Percentiles rank a stretch among this genome's conserved stretches.
Evolutionary conservation across 2,797 vertebrate genomes (phyloP).

Genomic region (Pantherophis alleghaniensis): DNA sequence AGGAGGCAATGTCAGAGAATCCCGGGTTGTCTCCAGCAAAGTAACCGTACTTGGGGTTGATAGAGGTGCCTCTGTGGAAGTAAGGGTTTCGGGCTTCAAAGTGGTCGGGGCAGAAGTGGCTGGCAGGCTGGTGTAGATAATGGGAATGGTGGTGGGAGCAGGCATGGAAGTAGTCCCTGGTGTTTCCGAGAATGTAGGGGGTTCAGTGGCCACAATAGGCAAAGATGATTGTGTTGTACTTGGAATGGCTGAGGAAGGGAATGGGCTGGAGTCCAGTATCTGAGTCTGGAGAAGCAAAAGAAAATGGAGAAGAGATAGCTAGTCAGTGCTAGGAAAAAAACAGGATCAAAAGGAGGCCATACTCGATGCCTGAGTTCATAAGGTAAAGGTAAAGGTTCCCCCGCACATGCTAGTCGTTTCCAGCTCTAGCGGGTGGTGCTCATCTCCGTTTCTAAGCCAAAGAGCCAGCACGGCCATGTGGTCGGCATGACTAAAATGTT

Average conservation of each 20-base stretch:
- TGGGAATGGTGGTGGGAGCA: constrained; percentile 60
- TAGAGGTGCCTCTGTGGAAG: constrained; percentile 53
- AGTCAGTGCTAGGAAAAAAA: not conserved
- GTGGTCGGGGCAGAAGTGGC: constrained; percentile 35
- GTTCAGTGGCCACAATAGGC: constrained; percentile 17
- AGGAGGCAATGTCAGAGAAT: constrained; percentile 55
- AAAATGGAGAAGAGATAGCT: constrained; percentile 13
- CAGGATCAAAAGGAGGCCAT: not conserved
- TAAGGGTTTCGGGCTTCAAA: constrained; percentile 45
- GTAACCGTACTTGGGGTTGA: constrained; percentile 51
- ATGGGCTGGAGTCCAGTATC: constrained; percentile 53
- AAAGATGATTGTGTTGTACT: constrained; percentile 36
- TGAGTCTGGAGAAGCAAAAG: constrained; percentile 52
- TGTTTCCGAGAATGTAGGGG: not conserved
- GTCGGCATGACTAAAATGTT: too few relatives aligned
- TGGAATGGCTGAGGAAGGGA: constrained; percentile 64
- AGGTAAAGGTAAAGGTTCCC: too few relatives aligned
- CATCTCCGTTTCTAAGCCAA: too few relatives aligned
- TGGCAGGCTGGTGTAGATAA: constrained; percentile 14
- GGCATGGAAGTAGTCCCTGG: constrained; percentile 51
- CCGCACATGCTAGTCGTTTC: too few relatives aligned
- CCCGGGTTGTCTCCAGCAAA: constrained; percentile 55
- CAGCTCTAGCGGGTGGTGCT: too few relatives aligned
- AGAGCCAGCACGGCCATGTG: too few relatives aligned
- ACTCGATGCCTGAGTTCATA: not conserved